Conservation (phyloP, 1,140 invertebrate species). For the Anastatus disparis region DNA sequence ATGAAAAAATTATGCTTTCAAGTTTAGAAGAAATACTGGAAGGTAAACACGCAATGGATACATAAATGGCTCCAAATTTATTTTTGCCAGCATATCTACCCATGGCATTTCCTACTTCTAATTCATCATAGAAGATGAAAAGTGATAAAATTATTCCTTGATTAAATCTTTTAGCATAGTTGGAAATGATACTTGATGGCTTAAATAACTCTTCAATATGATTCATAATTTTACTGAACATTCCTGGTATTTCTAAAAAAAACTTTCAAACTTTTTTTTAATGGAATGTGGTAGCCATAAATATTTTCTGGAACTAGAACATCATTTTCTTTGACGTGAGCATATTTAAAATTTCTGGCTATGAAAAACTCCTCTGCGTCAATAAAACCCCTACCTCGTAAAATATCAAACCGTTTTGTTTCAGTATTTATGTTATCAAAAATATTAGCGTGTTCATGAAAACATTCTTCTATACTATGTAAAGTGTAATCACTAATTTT, state of each 20-base stretch:
- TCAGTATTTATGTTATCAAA: background rate
- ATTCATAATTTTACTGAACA: background rate
- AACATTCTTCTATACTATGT: background rate
- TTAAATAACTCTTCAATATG: background rate
- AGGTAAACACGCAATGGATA: too few relatives aligned
- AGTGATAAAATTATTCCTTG: background rate
- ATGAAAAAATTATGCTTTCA: too few relatives aligned
- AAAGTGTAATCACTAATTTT: background rate
- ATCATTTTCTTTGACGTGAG: background rate
- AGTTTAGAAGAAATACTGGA: too few relatives aligned
- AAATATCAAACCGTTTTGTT: too few relatives aligned
- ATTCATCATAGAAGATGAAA: too few relatives aligned
- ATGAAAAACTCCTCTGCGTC: too few relatives aligned
- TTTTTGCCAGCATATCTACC: background rate
- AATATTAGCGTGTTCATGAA: background rate
- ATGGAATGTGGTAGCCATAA: too few relatives aligned
- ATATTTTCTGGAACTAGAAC: background rate
- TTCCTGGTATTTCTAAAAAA: too few relatives aligned
- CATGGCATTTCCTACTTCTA: constrained; percentile 1
- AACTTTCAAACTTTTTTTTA: too few relatives aligned
- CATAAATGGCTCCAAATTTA: constrained; percentile 9
- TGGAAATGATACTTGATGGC: background rate
- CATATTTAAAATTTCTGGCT: too few relatives aligned
- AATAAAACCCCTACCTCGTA: too few relatives aligned
- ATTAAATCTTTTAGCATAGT: background rate